Conservation (phyloP, 2,113 vertebrate genomes). For the Phalacrocorax brasilianus region DNA sequence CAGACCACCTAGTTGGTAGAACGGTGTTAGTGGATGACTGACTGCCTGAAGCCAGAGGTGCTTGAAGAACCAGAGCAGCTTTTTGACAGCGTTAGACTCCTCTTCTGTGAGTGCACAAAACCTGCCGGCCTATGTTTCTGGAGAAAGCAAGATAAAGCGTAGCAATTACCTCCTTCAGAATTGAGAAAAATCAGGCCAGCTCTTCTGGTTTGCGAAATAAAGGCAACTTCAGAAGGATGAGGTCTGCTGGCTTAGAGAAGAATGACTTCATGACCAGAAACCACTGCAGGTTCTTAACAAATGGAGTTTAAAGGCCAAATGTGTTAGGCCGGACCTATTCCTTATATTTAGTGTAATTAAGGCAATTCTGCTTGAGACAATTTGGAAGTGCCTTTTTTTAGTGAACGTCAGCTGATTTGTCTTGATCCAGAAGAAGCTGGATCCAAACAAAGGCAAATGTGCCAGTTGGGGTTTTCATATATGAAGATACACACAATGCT, state of each 20-base stretch:
- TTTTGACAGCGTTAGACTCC: background rate
- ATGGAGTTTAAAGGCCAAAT: background rate
- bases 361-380: background rate
- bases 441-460: background rate
- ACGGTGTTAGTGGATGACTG: accelerated
- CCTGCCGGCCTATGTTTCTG: background rate
- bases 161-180: background rate
- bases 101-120: too few relatives aligned
- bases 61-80: background rate
- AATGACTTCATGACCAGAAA: background rate
- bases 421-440: background rate
- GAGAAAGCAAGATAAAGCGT: background rate
- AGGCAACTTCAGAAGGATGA: background rate
- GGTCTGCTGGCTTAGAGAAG: background rate
- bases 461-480: accelerated
- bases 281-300: background rate
- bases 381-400: background rate
- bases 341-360: background rate
- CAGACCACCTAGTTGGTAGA: background rate
- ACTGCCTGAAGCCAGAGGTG: accelerated
- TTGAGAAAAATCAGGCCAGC: background rate
- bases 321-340: background rate
- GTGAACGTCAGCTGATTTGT: background rate
- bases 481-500: accelerated
- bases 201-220: background rate